Base-by-base conservation (phyloP, 2,888 invertebrate genomes). In the Phoenoteleia sp. region DNA sequence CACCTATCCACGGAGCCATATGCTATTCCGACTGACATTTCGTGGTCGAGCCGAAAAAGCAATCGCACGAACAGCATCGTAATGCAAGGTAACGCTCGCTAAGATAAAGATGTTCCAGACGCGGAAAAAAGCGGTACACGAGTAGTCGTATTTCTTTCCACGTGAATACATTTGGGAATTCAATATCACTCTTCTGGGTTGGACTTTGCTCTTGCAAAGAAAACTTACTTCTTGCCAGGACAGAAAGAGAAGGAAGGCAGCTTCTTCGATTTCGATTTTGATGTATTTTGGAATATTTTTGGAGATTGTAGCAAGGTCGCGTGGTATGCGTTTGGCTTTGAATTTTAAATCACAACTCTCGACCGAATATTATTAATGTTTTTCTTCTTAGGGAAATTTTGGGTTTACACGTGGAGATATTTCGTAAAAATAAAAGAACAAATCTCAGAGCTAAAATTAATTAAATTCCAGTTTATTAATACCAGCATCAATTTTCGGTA, bases 131-230 rank as follows among this genome's bases (percentile, higher is more conserved):
- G 58, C 75, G 45, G 72, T 75, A 85, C 74, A 81, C 72, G 62
- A 69, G 62, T 81, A 60, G 85, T 81, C 75, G 82, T 80, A 82
- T 81, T 85, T 85, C 79, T 75, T 81, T 75, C 72, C 79, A 77
- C 62, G 82, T 72, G 82, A 82, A 85, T 83, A 74, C 82, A 72
- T 83, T 82, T 49, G 80, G 82, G 85, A 85, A 83, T 85, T 82
- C 76, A 81, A 85, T 85, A 82, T 79, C 82, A 75, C 72, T 80
- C 85, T 80, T 85, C 79, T 67, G 56, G 49, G 72, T 82, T 45
- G 71, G 71, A 79, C 82, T 66, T 47, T 76, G 67, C 64, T 83
- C 77, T 83, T 52, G 42, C 66, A 69, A 33, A 29, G 49, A 54
- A 67, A 81, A 85, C 85, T 81, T 52, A 23, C 69, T 54, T n/a